Conservation (phyloP, 2,797 vertebrate species). For the Tapirus indicus region DNA sequence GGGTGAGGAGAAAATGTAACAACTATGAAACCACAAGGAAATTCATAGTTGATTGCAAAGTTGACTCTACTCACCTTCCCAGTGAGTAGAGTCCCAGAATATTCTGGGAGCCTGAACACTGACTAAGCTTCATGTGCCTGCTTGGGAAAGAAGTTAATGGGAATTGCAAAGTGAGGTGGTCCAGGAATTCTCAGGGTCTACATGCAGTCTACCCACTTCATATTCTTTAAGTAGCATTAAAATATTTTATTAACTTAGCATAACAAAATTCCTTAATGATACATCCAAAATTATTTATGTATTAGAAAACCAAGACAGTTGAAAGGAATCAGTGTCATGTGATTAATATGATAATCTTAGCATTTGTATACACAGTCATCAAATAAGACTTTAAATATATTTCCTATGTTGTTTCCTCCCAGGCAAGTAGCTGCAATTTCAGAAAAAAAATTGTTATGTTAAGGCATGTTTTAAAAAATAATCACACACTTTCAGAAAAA, state of each 20-base stretch:
- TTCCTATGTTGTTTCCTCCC: background rate
- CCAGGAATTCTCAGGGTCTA: background rate
- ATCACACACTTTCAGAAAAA: background rate
- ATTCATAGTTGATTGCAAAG: background rate
- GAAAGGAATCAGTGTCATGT: background rate
- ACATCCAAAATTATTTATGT: background rate
- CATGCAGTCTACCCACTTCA: background rate
- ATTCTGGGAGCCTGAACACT: background rate
- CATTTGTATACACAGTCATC: background rate
- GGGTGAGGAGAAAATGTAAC: background rate
- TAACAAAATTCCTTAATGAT: slow-evolving; percentile 17
- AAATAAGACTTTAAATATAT: slow-evolving; percentile 32
- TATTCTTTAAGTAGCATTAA: slow-evolving; percentile 3
- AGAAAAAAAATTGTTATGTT: background rate
- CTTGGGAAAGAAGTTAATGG: background rate
- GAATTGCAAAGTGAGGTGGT: background rate
- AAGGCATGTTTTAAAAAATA: background rate
- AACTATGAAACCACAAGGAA: slow-evolving; percentile 67
- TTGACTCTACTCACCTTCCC: background rate
- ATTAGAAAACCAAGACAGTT: slow-evolving; percentile 42
- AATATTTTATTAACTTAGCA: slow-evolving; percentile 15
- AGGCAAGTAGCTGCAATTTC: background rate
- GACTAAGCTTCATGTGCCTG: background rate
- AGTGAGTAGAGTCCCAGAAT: background rate
- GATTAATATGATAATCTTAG: background rate